These are phyloP conservation scores for Harpegnathos saltator DNA, from an alignment of 1,140 invertebrate genomes.

Conservation along the genomic window DNA sequence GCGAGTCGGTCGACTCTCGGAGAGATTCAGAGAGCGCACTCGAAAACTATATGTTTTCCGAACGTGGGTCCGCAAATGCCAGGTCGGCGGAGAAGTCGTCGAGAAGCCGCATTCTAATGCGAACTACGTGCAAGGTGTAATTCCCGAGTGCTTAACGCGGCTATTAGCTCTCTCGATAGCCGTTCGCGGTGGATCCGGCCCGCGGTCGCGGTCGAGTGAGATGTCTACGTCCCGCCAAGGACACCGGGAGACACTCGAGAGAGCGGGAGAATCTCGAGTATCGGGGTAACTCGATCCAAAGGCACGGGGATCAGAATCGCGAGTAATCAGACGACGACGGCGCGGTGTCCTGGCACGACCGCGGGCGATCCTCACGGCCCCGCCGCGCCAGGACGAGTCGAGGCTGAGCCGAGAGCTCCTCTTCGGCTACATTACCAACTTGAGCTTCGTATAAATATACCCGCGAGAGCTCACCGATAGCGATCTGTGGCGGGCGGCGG, in stretches of 20 bases:
- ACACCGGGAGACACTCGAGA: conserved; percentile 34
- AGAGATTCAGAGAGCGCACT: too few relatives aligned
- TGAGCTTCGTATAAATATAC: conserved; percentile 81
- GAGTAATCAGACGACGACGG: conserved; percentile 58
- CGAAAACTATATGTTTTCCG: too few relatives aligned
- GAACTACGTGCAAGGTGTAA: not conserved
- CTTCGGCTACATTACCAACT: conserved; percentile 79
- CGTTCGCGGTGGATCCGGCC: conserved; percentile 4
- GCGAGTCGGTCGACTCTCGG: too few relatives aligned
- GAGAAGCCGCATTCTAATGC: not conserved
- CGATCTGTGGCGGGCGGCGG: conserved; percentile 79
- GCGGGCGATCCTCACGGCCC: conserved; percentile 1
- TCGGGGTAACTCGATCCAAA: conserved; percentile 66
- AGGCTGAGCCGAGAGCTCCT: too few relatives aligned
- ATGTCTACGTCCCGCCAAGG: conserved; percentile 63
- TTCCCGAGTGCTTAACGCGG: not conserved
- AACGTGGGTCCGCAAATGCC: too few relatives aligned
- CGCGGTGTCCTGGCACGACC: conserved; percentile 28
- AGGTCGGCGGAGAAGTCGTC: too few relatives aligned
- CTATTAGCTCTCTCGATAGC: conserved; percentile 1
- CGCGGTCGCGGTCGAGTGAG: conserved; percentile 43
- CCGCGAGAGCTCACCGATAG: conserved; percentile 79
- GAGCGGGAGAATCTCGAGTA: conserved; percentile 44
- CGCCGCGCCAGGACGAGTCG: conserved; percentile 35
- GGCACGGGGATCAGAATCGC: conserved; percentile 54